A percentile compares a stretch with the other conserved stretches of the same genome.
These are phyloP conservation scores for Euthynnus affinis DNA, from an alignment of 2,797 vertebrate species.

Conservation along the genomic window DNA sequence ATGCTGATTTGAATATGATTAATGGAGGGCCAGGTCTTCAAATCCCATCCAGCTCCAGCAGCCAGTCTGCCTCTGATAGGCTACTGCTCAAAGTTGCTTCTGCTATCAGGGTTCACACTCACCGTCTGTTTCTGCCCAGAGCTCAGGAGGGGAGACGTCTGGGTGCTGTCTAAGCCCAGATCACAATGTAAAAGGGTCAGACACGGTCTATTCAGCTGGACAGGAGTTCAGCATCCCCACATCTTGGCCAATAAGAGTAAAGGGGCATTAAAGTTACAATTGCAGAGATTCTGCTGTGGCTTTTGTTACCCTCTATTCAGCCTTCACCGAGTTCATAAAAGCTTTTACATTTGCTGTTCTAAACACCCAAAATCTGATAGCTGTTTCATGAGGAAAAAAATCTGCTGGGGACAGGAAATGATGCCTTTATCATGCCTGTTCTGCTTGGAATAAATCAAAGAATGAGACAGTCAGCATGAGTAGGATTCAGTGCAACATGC, in stretches of 20 bases:
- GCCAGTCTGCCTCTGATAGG: conserved; percentile 75
- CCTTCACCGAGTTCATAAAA: conserved; percentile 1
- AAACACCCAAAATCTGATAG: conserved; percentile 13
- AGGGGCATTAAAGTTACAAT: conserved; percentile 19
- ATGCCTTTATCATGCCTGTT: conserved; percentile 4
- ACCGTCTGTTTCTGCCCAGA: conserved; percentile 57
- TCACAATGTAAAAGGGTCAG: conserved; percentile 52
- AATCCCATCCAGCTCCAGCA: conserved; percentile 78
- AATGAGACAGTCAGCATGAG: not conserved
- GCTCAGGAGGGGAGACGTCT: conserved; percentile 55
- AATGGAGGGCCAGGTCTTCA: conserved; percentile 80
- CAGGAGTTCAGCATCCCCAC: conserved; percentile 25
- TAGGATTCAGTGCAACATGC: not conserved
- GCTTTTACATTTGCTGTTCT: not conserved
- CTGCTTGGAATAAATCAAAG: conserved; percentile 17
- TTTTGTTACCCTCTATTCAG: conserved; percentile 26
- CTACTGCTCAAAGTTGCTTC: conserved; percentile 61
- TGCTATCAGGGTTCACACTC: conserved; percentile 69
- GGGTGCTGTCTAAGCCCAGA: conserved; percentile 52
- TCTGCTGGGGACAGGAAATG: not conserved
- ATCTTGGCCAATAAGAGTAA: conserved; percentile 21
- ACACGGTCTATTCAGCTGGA: conserved; percentile 51
- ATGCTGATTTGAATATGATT: conserved; percentile 85
- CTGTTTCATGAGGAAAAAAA: not conserved
- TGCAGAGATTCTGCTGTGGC: conserved; percentile 23